Percentiles rank a stretch among this genome's conserved stretches.
These are phyloP conservation scores for Rhinophrynus dorsalis DNA, from an alignment of 2,797 vertebrate genomes.

Conservation along the genomic window DNA sequence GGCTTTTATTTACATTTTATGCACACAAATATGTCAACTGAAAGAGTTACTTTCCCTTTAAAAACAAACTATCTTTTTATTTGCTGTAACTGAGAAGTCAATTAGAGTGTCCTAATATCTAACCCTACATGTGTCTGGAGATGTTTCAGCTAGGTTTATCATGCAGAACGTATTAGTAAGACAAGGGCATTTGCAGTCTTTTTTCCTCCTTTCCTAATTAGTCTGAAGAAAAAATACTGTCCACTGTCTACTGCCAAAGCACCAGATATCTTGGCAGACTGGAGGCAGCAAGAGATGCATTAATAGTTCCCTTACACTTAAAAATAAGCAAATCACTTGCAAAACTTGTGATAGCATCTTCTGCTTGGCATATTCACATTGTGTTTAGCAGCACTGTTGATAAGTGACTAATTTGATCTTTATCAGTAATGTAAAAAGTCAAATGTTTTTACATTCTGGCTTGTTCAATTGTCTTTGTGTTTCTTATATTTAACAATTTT, in stretches of 20 bases:
- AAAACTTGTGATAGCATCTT: slow-evolving; percentile 8
- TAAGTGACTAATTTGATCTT: too few relatives aligned
- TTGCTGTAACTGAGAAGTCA: slow-evolving; percentile 27
- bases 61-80: not conserved
- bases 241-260: slow-evolving; percentile 30
- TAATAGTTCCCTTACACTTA: not conserved
- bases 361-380: slow-evolving; percentile 22
- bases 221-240: slow-evolving; percentile 36
- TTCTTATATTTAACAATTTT: too few relatives aligned
- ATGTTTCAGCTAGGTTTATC: slow-evolving; percentile 22
- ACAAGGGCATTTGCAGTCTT: slow-evolving; percentile 13
- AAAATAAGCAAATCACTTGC: slow-evolving; percentile 2
- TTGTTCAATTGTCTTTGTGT: too few relatives aligned
- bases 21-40: too few relatives aligned
- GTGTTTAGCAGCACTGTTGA: slow-evolving; percentile 30
- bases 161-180: slow-evolving; percentile 31
- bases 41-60: too few relatives aligned
- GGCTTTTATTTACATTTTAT: too few relatives aligned
- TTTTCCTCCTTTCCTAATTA: slow-evolving; percentile 18
- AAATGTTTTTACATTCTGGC: too few relatives aligned
- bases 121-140: slow-evolving; percentile 19
- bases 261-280: slow-evolving; percentile 32
- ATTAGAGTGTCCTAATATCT: slow-evolving; percentile 27
- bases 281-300: slow-evolving; percentile 9
- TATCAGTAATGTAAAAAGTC: too few relatives aligned